Conservation (phyloP, 2,888 invertebrate species). For the Rhopalosiphum nymphaeae region DNA sequence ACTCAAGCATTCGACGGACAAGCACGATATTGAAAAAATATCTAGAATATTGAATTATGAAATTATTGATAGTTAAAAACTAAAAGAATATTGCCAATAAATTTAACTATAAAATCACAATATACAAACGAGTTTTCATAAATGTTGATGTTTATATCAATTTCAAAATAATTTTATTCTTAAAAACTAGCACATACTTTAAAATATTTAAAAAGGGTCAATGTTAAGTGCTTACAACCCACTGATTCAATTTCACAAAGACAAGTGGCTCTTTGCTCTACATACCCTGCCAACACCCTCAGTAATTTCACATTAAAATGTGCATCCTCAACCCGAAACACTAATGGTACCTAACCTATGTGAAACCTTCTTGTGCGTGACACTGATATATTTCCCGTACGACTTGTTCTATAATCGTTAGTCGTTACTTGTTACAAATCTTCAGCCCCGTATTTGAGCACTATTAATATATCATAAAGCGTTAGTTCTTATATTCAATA, state of each 20-base stretch:
- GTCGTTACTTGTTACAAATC: neutral
- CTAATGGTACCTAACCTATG: neutral
- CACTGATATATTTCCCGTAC: neutral
- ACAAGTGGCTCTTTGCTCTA: neutral
- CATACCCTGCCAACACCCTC: neutral
- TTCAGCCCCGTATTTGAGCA: neutral
- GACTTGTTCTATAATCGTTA: neutral
- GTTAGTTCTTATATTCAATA: neutral
- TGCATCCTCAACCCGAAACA: neutral
- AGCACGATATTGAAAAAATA: neutral
- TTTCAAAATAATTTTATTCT: neutral
- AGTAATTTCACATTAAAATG: conserved; percentile 1
- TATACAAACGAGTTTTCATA: neutral
- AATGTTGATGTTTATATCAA: neutral
- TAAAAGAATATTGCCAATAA: neutral
- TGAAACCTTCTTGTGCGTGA: neutral
- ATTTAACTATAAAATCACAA: neutral
- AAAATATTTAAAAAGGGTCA: neutral
- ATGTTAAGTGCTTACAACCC: neutral
- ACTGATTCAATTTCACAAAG: neutral
- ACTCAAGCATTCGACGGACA: neutral
- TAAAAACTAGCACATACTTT: neutral
- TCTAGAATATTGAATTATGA: neutral
- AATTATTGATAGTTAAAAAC: neutral
- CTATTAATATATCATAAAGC: neutral